These are phyloP conservation scores for Philereme vetulata DNA, from an alignment of 2,888 invertebrate species.

Conservation along the genomic window DNA sequence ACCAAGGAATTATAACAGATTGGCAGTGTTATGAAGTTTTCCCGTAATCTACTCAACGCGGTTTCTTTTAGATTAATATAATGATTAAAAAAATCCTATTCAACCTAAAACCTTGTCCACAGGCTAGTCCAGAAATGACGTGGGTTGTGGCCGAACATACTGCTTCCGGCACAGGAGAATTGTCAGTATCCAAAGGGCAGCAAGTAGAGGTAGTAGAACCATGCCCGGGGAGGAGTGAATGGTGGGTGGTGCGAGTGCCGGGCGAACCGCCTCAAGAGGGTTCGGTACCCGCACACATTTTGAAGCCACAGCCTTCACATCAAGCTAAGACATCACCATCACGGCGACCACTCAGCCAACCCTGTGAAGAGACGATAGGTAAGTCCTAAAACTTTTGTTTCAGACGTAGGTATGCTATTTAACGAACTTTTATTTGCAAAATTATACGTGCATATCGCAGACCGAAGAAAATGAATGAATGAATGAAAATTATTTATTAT, in stretches of 20 bases:
- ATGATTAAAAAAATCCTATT: no score
- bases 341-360: constrained; percentile 69
- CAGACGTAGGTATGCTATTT: no score
- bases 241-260: constrained; percentile 87
- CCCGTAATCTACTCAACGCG: no score
- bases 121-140: constrained; percentile 94
- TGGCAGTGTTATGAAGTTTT: no score
- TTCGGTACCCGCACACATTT: constrained; percentile 90
- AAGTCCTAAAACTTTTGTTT: constrained; percentile 55
- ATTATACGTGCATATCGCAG: no score
- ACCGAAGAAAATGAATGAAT: no score
- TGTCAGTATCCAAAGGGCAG: constrained; percentile 94
- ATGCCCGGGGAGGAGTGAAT: constrained; percentile 86
- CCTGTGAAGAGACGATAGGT: constrained; percentile 76
- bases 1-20: no score
- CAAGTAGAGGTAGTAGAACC: constrained; percentile 96
- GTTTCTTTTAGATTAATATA: no score
- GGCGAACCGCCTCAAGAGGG: constrained; percentile 88
- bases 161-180: constrained; percentile 90
- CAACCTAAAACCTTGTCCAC: constrained; percentile 49
- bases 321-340: constrained; percentile 71
- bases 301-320: constrained; percentile 77
- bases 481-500: no score
- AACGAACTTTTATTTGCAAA: no score
- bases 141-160: constrained; percentile 95